A percentile compares a stretch with the other conserved stretches of the same genome.
Evolutionary conservation across 2,113 vertebrate species (phyloP).

Genomic region (Cryptotis parvus): DNA sequence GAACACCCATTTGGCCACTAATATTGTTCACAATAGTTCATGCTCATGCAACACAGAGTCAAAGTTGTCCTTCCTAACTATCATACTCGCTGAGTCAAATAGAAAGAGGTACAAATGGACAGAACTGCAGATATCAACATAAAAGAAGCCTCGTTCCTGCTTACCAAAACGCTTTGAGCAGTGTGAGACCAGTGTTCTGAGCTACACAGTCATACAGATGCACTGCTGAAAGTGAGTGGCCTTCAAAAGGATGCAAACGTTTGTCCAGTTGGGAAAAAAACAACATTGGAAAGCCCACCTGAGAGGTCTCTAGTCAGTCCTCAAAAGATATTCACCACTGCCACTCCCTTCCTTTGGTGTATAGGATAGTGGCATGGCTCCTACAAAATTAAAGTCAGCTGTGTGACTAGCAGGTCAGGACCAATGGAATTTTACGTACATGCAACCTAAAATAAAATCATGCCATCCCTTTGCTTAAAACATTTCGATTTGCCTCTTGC

Average conservation of each 20-base stretch:
- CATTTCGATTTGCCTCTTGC: background rate
- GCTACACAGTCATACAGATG: background rate
- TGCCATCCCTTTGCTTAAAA: background rate
- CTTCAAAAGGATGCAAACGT: too few relatives aligned
- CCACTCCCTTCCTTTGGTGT: background rate
- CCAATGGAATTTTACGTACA: slow-evolving; percentile 41
- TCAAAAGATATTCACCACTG: background rate
- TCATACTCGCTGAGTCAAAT: background rate
- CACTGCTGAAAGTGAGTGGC: background rate
- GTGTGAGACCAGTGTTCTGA: background rate
- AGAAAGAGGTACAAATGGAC: background rate
- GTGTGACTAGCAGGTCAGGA: slow-evolving; percentile 5
- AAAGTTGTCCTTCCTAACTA: background rate
- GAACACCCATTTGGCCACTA: background rate
- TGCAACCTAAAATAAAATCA: slow-evolving; percentile 41
- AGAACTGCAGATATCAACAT: background rate
- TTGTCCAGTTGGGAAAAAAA: background rate
- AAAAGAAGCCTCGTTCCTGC: background rate
- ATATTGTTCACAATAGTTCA: background rate
- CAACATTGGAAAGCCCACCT: background rate
- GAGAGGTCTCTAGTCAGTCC: background rate
- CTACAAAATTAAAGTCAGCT: slow-evolving; percentile 37
- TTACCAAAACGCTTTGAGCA: background rate
- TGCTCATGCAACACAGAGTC: background rate
- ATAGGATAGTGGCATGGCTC: background rate